Conservation (phyloP, 1,140 invertebrate species). For the Ladona fulva region DNA sequence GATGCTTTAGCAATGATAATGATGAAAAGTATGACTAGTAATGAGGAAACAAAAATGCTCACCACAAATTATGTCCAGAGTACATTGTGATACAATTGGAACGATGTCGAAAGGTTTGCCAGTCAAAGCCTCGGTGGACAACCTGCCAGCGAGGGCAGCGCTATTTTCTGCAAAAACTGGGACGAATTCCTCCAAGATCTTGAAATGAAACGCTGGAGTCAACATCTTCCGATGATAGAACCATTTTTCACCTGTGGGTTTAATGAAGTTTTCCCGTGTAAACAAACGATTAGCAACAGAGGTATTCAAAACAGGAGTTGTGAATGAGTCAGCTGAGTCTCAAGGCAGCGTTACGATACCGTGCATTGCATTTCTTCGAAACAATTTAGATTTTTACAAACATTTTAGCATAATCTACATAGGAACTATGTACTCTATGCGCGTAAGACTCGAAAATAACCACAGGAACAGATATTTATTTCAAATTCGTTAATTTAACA, state of each 20-base stretch:
- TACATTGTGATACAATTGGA: slow-evolving; percentile 62
- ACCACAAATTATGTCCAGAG: slow-evolving; percentile 80
- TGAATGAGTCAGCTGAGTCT: no score
- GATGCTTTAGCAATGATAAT: no score
- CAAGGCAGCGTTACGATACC: no score
- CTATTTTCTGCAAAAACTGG: slow-evolving; percentile 72
- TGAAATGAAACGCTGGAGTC: slow-evolving; percentile 85
- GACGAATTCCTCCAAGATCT: slow-evolving; percentile 76
- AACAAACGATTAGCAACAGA: no score
- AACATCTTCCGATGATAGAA: slow-evolving; percentile 65
- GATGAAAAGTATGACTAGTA: no score
- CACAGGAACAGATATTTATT: neutral
- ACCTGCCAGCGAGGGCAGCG: slow-evolving; percentile 50
- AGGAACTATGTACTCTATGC: neutral
- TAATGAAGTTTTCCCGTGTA: neutral
- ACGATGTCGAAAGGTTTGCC: slow-evolving; percentile 57
- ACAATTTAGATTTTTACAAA: no score
- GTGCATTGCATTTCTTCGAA: no score
- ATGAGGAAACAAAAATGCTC: slow-evolving; percentile 28
- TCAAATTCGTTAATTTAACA: neutral
- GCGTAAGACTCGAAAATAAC: neutral
- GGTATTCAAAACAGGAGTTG: no score
- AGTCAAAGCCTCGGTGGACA: slow-evolving; percentile 43
- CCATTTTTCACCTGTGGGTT: slow-evolving; percentile 62
- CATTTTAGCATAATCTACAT: no score